Evolutionary conservation across 2,888 invertebrate genomes (phyloP).

Genomic region (Epistrophella euchroma): DNA sequence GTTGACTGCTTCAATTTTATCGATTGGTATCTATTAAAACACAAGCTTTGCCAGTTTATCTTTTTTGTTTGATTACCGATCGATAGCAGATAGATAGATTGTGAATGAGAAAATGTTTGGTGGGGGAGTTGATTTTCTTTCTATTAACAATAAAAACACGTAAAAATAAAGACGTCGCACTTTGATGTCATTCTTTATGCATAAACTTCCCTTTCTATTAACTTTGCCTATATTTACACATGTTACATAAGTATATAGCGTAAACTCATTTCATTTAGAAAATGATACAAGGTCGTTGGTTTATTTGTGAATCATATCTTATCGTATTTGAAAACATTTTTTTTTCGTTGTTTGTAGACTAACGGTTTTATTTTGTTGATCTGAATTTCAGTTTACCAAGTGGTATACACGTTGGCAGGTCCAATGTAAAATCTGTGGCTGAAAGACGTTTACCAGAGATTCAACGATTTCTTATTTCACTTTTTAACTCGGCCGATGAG

Average conservation of each 20-base stretch:
- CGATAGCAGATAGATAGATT: neutral
- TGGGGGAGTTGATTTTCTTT: conserved; percentile 11
- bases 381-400: conserved; percentile 86
- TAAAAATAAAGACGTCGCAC: conserved; percentile 9
- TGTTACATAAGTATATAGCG: conserved; percentile 37
- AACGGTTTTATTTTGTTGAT: neutral
- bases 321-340: neutral
- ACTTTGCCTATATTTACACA: neutral
- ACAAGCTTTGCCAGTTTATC: conserved; percentile 26
- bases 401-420: conserved; percentile 94
- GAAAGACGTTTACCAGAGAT: conserved; percentile 96
- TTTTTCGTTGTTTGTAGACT: neutral
- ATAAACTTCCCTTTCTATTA: conserved; percentile 41
- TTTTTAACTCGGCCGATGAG: conserved; percentile 95
- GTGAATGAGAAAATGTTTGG: neutral
- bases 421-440: conserved; percentile 97
- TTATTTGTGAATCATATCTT: conserved; percentile 28
- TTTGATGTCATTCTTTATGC: conserved; percentile 23
- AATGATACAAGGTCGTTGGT: conserved; percentile 28
- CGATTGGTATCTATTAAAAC: conserved; percentile 23
- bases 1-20: conserved; percentile 27
- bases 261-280: conserved; percentile 16
- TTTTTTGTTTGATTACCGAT: conserved; percentile 15
- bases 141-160: neutral
- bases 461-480: conserved; percentile 92